Base-by-base conservation (phyloP, 2,113 vertebrate species). In the Xiphophorus maculatus region DNA sequence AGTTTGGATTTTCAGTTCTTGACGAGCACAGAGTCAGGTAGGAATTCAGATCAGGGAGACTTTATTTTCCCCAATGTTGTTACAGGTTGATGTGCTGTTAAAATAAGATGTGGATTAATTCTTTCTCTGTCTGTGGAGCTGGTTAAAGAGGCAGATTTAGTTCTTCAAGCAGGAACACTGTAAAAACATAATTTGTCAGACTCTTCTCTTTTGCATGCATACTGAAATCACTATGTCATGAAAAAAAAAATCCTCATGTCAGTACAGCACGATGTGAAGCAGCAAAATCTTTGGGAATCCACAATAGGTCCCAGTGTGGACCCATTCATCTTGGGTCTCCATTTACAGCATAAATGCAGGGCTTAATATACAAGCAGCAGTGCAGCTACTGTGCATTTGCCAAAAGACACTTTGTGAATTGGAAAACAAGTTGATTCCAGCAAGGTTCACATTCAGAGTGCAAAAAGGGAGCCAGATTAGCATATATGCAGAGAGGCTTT, bases 401-500 rank as follows among this genome's bases (percentile, higher is more conserved):
- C 71, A 76, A 80, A 81, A 37, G n/a, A 64, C 51, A 63, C 30
- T 37, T 58, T 65, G 72, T 73, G 67, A 81, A 83, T 69, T 42
- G 19, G 72, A 86, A 84, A 90, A 88, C 87, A 89, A 82, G 82
- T 89, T 74, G 27, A 86, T 84, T 83, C 84, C 74, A 78, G 89
- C 79, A 74, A 76, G 84, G 84, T 88, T 90, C 81, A 81, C 71
- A 87, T 88, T 87, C 80, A 88, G 67, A 88, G 77, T 84, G 74
- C 68, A 89, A 81, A 71, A 88, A 89, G 81, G 77, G 88, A 89
- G 85, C 71, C 75, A 69, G 60, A 93, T 94, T 93, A 90, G 90
- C 89, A 91, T 93, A 91, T 85, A 83, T 90, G 90, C 90, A 90
- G 90, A 90, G 83, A 90, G 85, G 81, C 84, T 92, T 89, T 89